These are phyloP conservation scores for Amblyjoppa fuscipennis DNA, from an alignment of 2,888 invertebrate genomes.

Conservation along the genomic window DNA sequence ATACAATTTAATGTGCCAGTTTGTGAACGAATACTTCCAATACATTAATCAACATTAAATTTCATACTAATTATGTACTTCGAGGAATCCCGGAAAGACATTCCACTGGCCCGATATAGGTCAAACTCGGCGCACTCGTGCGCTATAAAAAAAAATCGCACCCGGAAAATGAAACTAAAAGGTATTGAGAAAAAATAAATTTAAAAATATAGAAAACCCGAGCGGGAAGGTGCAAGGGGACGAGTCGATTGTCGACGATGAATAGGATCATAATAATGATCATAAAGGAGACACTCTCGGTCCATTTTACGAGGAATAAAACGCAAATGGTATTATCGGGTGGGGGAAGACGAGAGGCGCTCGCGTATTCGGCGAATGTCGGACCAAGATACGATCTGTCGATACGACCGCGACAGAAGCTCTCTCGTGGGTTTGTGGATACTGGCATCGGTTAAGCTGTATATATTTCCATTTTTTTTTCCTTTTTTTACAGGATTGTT, in stretches of 20 bases:
- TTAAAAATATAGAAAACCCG: background rate
- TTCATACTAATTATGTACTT: background rate
- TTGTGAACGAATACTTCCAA: too few relatives aligned
- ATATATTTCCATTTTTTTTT: background rate
- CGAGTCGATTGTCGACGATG: constrained; percentile 20
- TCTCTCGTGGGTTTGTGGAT: background rate
- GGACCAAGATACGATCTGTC: constrained; percentile 23
- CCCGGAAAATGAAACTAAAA: constrained; percentile 20
- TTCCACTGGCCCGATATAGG: constrained; percentile 22
- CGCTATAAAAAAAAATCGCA: constrained; percentile 48
- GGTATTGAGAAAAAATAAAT: constrained; percentile 12
- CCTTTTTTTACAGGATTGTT: background rate
- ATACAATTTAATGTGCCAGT: too few relatives aligned
- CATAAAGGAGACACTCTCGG: constrained; percentile 47
- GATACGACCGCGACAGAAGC: background rate
- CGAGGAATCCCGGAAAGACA: constrained; percentile 49
- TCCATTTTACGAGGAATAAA: constrained; percentile 54
- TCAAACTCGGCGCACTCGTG: constrained; percentile 32
- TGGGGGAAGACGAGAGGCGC: constrained; percentile 25
- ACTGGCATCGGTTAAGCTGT: background rate
- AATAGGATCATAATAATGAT: constrained; percentile 46
- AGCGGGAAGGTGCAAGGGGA: background rate
- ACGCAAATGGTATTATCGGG: constrained; percentile 30
- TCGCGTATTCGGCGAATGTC: constrained; percentile 3
- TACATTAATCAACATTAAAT: too few relatives aligned